Percentiles rank a stretch among this genome's conserved stretches.
Evolutionary conservation across 2,797 vertebrate genomes (phyloP).

Genomic region (Falco columbarius): DNA sequence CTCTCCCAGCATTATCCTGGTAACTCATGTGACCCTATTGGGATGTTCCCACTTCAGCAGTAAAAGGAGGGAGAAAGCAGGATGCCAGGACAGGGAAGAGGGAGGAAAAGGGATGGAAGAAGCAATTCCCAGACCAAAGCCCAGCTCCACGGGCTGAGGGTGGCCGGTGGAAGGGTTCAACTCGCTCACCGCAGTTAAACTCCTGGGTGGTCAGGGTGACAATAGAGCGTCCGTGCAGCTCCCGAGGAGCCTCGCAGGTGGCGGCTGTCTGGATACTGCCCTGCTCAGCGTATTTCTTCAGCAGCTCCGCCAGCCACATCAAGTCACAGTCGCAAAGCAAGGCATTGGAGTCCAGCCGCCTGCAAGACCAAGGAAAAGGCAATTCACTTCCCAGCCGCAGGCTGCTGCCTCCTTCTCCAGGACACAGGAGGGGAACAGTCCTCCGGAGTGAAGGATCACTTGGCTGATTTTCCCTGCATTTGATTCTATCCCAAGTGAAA

Average conservation of each 20-base stretch:
- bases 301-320: slow-evolving; percentile 74
- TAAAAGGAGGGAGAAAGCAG: not conserved
- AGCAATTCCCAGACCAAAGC: not conserved
- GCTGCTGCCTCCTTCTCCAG: not conserved
- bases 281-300: slow-evolving; percentile 13
- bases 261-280: slow-evolving; percentile 69
- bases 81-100: not conserved
- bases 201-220: slow-evolving; percentile 47
- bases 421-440: too few species aligned
- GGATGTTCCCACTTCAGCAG: not conserved
- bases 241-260: slow-evolving; percentile 68
- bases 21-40: not conserved
- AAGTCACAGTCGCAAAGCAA: slow-evolving; percentile 73
- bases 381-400: not conserved
- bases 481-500: not conserved
- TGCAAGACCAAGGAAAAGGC: not conserved
- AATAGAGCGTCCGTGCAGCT: slow-evolving; percentile 69
- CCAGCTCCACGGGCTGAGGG: not conserved
- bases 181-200: slow-evolving; percentile 67
- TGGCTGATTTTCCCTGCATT: not conserved
- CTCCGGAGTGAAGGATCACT: rapidly evolving
- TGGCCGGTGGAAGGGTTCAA: rapidly evolving
- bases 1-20: not conserved
- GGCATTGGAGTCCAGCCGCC: slow-evolving; percentile 74
- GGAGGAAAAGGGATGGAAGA: not conserved